These are phyloP conservation scores for Perithous albicinctus DNA, from an alignment of 2,888 invertebrate genomes.

Conservation along the genomic window DNA sequence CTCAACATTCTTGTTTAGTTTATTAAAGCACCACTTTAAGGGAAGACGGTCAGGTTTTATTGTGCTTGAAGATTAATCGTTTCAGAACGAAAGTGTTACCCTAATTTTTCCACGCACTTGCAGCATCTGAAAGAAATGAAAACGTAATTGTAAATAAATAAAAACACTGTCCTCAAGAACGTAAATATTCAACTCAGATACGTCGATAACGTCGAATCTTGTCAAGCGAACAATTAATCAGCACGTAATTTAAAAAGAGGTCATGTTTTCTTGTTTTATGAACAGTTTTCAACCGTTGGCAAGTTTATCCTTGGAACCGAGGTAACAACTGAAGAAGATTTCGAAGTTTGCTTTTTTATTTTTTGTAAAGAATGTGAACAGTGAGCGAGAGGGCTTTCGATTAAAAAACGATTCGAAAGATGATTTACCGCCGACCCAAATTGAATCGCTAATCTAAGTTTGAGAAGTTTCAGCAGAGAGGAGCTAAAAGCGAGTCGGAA, in stretches of 20 bases:
- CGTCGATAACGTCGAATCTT: too few species aligned
- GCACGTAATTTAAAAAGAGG: not conserved
- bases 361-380: slow-evolving; percentile 5
- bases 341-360: not conserved
- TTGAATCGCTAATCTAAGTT: slow-evolving; percentile 82
- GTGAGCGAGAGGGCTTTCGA: slow-evolving; percentile 66
- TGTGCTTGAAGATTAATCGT: too few species aligned
- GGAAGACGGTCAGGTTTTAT: too few species aligned
- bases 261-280: not conserved
- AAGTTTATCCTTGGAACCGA: not conserved
- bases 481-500: slow-evolving; percentile 40
- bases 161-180: too few species aligned
- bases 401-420: slow-evolving; percentile 77
- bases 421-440: slow-evolving; percentile 78
- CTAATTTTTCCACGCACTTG: too few species aligned
- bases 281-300: not conserved
- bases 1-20: too few species aligned
- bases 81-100: too few species aligned
- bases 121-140: too few species aligned
- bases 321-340: slow-evolving; percentile 28
- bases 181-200: too few species aligned
- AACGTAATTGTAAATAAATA: too few species aligned
- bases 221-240: not conserved
- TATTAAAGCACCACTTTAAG: too few species aligned
- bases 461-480: slow-evolving; percentile 74